Base-by-base conservation (phyloP, 2,113 vertebrate species). In the Butorides virescens region DNA sequence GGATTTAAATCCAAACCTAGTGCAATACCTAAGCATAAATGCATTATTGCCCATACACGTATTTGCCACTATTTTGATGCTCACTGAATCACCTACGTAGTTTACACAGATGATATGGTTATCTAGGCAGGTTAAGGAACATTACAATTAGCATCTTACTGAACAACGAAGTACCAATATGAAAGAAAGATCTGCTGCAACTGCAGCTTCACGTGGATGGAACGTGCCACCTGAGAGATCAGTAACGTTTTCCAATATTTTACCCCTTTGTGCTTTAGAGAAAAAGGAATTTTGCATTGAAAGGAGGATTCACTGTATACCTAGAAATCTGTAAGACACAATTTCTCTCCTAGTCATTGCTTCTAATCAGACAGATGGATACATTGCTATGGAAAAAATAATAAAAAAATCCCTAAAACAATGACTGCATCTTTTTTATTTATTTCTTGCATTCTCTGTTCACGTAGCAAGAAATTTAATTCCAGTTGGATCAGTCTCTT, bases 391-490 rank as follows among this genome's bases (percentile, higher is more conserved):
- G 92, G 97, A 90, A 96, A 91, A 97, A 96, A 36, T 37, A 97
- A 76, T 95, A 92, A 97, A 97, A 49, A 83, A 95, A 96, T 94
- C 77, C 53, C 63, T 95, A 94, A 97, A 98, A 97, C 96, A 98
- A 96, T 93, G 97, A 95, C 95, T 97, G 93, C 96, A 97, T 97
- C 96, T 76, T 95, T 98, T 98, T 98, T 97, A 97, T 96, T 88
- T 98, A 97, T 97, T 97, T 98, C 97, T 97, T 97, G 93, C 95
- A 97, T 93, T 98, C 96, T 92, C 96, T 98, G 97, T 98, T 98
- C 98, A 98, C 63, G 90, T 95, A 98, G 97, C 97, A 98, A 96
- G 97, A 98, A 98, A 98, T 98, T 97, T 98, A 98, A 98, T 98
- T 98, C 97, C 91, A 97, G 87, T 95, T 91, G 44, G 91, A 98